These are phyloP conservation scores for Gymnocheta viridis DNA, from an alignment of 2,888 invertebrate species.

Conservation along the genomic window DNA sequence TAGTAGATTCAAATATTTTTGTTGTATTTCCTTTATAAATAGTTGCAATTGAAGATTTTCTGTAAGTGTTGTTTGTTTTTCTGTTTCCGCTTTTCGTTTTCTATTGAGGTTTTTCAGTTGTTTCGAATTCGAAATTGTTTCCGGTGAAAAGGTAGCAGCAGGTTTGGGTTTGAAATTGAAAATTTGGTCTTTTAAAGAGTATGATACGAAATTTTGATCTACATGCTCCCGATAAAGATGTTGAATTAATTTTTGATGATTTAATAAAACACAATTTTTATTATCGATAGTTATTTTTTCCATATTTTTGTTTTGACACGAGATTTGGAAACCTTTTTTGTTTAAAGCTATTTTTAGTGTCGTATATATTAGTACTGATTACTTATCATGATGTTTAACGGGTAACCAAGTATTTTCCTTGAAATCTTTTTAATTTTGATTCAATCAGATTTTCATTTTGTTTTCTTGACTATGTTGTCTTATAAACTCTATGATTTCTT, in stretches of 20 bases:
- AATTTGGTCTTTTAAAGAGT: slow-evolving; percentile 72
- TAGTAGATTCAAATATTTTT: not conserved
- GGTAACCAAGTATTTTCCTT: not conserved
- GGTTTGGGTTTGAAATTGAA: slow-evolving; percentile 73
- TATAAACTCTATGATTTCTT: slow-evolving; percentile 46
- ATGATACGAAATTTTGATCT: slow-evolving; percentile 26
- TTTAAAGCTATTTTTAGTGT: slow-evolving; percentile 7
- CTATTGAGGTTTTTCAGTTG: slow-evolving; percentile 44
- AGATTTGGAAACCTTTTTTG: not conserved
- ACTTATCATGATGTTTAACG: not conserved
- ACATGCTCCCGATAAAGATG: slow-evolving; percentile 67
- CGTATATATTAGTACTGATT: not conserved
- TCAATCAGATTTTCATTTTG: not conserved
- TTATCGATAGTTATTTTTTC: slow-evolving; percentile 69
- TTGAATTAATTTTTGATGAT: slow-evolving; percentile 76
- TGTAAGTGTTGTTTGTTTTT: slow-evolving; percentile 29
- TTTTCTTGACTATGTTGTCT: slow-evolving; percentile 25
- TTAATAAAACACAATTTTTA: slow-evolving; percentile 73
- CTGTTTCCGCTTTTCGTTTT: slow-evolving; percentile 55
- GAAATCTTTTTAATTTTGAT: not conserved
- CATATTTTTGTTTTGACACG: slow-evolving; percentile 69
- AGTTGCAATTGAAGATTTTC: slow-evolving; percentile 11
- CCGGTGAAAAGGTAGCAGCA: not conserved
- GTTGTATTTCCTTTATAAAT: slow-evolving; percentile 39
- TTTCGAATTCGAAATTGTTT: not conserved